Conservation (phyloP, 2,113 vertebrate species). For the Promerops cafer region DNA sequence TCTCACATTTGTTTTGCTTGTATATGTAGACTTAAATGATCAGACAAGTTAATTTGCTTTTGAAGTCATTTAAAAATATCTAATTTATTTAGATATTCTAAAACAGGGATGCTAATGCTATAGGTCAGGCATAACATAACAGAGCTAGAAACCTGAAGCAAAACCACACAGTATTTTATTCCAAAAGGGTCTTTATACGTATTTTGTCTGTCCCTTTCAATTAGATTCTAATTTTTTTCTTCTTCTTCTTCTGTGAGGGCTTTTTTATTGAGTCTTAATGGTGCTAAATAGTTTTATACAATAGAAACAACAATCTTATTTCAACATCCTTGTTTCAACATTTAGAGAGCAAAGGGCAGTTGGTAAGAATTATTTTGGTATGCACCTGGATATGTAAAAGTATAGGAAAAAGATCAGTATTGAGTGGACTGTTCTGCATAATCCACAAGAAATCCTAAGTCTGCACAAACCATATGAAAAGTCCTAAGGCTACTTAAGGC, state of each 20-base stretch:
- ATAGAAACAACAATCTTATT: not conserved
- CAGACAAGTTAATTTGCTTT: not conserved
- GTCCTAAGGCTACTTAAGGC: not conserved
- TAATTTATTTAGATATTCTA: not conserved
- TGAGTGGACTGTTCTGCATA: not conserved
- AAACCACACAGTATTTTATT: not conserved
- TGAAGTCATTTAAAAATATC: not conserved
- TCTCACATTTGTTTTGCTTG: not conserved
- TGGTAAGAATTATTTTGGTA: not conserved
- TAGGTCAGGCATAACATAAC: not conserved
- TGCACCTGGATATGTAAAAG: not conserved
- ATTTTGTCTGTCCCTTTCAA: not conserved
- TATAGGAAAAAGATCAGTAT: not conserved
- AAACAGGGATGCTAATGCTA: not conserved
- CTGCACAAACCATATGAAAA: not conserved
- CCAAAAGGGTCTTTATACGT: rapidly evolving
- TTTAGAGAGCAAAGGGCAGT: not conserved
- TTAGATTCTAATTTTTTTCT: not conserved
- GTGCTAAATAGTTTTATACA: not conserved
- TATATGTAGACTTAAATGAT: not conserved
- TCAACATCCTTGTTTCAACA: not conserved
- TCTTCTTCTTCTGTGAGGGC: not conserved
- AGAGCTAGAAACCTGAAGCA: not conserved
- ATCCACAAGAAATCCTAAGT: not conserved
- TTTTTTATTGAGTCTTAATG: not conserved